Base-by-base conservation (phyloP, 2,888 invertebrate species). In the Folsomia candida region DNA sequence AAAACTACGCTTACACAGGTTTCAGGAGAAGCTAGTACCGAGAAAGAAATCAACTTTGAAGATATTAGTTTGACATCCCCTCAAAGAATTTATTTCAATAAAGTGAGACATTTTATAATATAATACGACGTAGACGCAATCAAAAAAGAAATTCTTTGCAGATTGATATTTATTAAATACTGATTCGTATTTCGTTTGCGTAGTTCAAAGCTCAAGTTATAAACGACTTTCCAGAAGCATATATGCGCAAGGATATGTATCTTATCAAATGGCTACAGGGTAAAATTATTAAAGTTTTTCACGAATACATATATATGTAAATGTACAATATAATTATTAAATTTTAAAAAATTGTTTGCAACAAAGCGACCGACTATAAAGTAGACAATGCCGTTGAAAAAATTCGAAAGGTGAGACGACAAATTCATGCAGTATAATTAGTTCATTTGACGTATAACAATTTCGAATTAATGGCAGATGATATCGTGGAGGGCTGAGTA, bases 241-340 rank as follows among this genome's bases (percentile, higher is more conserved):
- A 57, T n/a, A 57, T 57, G 57, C n/a, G n/a, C 4, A n/a, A 57
- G 57, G 57, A 57, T n/a, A n/a, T 57, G n/a, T 57, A 57, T 22
- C 57, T 57, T 6, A 57, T 57, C n/a, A 57, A 57, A 57, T 57
- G 57, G 57, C 6, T 57, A 20, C 6, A 22, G 24, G 57, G 57
- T 57, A 57, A 47, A 47, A 47, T 9, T 47, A n/a, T n/a, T n/a
- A n/a, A n/a, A n/a, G n/a, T n/a, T n/a, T n/a, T n/a, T n/a, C n/a
- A n/a, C n/a, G n/a, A n/a, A n/a, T n/a, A n/a, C n/a, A n/a, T n/a
- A n/a, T n/a, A n/a, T n/a, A n/a, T n/a, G n/a, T n/a, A n/a, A n/a
- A n/a, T n/a, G n/a, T n/a, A n/a, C n/a, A n/a, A n/a, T n/a, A n/a
- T n/a, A n/a, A n/a, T n/a, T n/a, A n/a, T n/a, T n/a, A n/a, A 37